Evolutionary conservation across 2,888 invertebrate genomes (phyloP), one percentile per base, ranked within the genome.

Genomic region (Cephonodes hylas): DNA sequence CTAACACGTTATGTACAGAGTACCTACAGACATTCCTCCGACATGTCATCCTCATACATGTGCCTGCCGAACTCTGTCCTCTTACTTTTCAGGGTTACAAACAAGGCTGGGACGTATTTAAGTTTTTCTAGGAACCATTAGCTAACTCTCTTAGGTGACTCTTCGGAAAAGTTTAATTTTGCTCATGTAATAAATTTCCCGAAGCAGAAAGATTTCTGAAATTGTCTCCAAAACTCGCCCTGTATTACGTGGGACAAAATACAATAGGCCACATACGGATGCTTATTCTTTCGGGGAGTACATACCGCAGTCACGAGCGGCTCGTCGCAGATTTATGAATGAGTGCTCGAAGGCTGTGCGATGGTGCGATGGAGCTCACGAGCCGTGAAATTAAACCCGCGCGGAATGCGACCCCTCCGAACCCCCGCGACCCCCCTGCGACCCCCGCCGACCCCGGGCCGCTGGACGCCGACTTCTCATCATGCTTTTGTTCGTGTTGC

Each of bases 341-440:
- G 10, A 27, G 18, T 13, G 8, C 10, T 48, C 25, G 27, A 18
- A 31, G 53, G 31, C 34, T 31, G 15, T 0, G 6, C 31, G 53
- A 7, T 27, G 13, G 15, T 18, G 57, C 38, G 31, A 27, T 1
- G 27, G 48, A 46, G 45, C 57, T 57, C 59, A 57, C 45, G 58
- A 58, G 58, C 42, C 42, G 62, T 62, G 59, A 59, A 56, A 59
- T 53, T 53, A n/a, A 53, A 53, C 53, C 53, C 27, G 31, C 31
- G 31, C 31, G 53, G 31, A 53, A 53, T 53, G 53, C 53, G 18
- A 53, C 31, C 53, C 18, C 27, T 18, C 18, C 53, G 53, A 53
- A 27, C 53, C 53, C 53, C 31, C 27, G 18, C 18, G 53, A 18
- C 18, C 31, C 53, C 18, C 27, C n/a, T n/a, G n/a, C n/a, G 53